phyloP scores from a whole-genome alignment of 1,140 invertebrate species.

The Campodea augens region DNA sequence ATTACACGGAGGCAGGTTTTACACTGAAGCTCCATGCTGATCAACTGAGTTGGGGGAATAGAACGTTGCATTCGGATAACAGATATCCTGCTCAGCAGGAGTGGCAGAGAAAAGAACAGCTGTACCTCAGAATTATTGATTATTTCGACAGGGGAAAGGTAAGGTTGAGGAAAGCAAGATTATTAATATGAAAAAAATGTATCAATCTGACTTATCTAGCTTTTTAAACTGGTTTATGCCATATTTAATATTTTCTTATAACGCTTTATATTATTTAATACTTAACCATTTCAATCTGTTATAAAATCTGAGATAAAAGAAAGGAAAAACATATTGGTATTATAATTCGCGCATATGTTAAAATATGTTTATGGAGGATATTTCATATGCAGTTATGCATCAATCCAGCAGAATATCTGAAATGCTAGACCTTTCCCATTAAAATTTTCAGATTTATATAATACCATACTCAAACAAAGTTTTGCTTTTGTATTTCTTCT shows the following conservation, averaged over 20 bases:
- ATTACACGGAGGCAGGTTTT: slow-evolving; percentile 88
- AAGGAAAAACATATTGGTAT: neutral
- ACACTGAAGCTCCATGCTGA: slow-evolving; percentile 86
- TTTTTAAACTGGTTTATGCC: too few species aligned
- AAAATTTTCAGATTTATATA: too few species aligned
- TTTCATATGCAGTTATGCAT: too few species aligned
- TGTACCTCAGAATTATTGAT: slow-evolving; percentile 79
- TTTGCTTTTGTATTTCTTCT: too few species aligned
- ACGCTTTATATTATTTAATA: neutral
- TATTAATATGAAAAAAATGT: slow-evolving; percentile 16
- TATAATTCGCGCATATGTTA: too few species aligned
- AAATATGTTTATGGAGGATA: too few species aligned
- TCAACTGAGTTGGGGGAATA: slow-evolving; percentile 68
- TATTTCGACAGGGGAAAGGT: slow-evolving; percentile 91
- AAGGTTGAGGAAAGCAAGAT: slow-evolving; percentile 15
- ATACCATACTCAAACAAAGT: too few species aligned
- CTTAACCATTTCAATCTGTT: neutral
- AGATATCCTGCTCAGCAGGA: slow-evolving; percentile 49
- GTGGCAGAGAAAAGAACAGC: slow-evolving; percentile 78
- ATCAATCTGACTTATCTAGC: too few species aligned
- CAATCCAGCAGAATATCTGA: too few species aligned
- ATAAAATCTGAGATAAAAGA: neutral
- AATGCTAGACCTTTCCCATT: too few species aligned
- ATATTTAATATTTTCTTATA: too few species aligned
- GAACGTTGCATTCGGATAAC: slow-evolving; percentile 27